Evolutionary conservation across 2,888 invertebrate genomes (phyloP), one percentile per base, ranked within the genome.

Genomic region (Chaitophorus viminalis): DNA sequence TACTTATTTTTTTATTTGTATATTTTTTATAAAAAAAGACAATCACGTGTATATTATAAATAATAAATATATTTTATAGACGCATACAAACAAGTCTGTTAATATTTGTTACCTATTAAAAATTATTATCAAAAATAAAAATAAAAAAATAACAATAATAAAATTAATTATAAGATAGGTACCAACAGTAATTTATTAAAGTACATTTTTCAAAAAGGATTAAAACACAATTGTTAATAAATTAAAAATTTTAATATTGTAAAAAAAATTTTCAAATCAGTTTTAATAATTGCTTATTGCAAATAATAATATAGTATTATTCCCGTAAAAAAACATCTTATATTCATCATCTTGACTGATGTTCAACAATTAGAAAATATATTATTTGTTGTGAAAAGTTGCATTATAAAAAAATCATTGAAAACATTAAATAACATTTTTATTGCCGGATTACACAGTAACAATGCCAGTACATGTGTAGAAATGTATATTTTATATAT

Each of bases 1-100:
- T 78, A 25, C 25, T 33, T 78, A 78, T 78, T 33, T 79, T 79
- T 79, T 65, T 65, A 79, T 65, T 60, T 79, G 36, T 36, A 79
- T 79, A 60, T 60, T 65, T 65, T 70, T 70, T 29, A 70, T 70
- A 29, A 46, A 79, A 39, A 82, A 29, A 36, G 81, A 82, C 81
- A 82, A 82, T 82, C 81, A 82, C 39, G 68, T n/a, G 60, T 60
- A 60, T 25, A 60, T 60, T 60, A 21, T 60, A 21, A 60, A 25
- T 60, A 60, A 21, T 60, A 21, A 60, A 25, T 60, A 60, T 60
- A 21, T 3, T 25, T 25, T 60, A 60, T 25, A 25, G 21, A 60
- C 60, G 21, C 25, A 25, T 60, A 60, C 21, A 3, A 60, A 60
- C 21, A 9, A 60, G 14, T 46, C 14, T 46, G 14, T 46, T 46